phyloP scores from a whole-genome alignment of 2,797 vertebrate genomes.

The Synanceia verrucosa region DNA sequence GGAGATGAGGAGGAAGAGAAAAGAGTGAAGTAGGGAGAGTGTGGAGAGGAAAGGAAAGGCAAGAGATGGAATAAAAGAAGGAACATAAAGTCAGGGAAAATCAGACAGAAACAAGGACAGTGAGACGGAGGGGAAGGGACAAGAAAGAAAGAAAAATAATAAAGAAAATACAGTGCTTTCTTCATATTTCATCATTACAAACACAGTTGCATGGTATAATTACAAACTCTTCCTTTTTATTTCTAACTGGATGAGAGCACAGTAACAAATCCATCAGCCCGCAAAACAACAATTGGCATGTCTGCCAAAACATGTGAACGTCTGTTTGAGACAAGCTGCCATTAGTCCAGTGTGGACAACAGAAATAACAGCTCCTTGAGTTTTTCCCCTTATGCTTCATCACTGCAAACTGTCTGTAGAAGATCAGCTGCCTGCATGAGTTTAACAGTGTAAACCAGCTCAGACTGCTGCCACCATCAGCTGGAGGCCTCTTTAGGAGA shows the following conservation, averaged over 20 bases:
- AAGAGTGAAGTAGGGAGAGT: constrained; percentile 28
- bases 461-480: background rate
- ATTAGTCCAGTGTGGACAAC: background rate
- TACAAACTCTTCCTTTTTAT: background rate
- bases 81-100: constrained; percentile 18
- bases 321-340: background rate
- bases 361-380: background rate
- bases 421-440: background rate
- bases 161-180: background rate
- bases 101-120: background rate
- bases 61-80: constrained; percentile 21
- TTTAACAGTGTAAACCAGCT: background rate
- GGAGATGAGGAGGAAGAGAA: constrained; percentile 36
- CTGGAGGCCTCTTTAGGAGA: background rate
- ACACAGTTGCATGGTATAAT: background rate
- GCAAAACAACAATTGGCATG: constrained; percentile 2
- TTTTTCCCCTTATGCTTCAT: background rate
- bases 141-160: background rate
- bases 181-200: background rate
- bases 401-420: background rate
- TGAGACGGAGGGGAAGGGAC: background rate
- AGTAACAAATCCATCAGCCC: constrained; percentile 9
- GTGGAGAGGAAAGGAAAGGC: constrained; percentile 17
- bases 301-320: background rate
- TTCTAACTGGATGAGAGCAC: background rate